Conservation (phyloP, 2,797 vertebrate species). For the Heteromormyrus szaboi region DNA sequence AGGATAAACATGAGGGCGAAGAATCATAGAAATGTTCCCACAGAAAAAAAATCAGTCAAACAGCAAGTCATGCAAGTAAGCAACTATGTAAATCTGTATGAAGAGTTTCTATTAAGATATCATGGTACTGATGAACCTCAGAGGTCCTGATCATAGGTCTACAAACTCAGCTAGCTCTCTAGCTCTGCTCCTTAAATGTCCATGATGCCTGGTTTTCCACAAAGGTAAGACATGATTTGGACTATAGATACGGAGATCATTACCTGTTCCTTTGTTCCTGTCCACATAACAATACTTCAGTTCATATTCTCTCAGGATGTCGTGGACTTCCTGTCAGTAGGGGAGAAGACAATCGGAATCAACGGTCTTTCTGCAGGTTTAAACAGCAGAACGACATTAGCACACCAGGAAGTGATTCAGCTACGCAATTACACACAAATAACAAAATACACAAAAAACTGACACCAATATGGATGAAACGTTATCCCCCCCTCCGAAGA, state of each 20-base stretch:
- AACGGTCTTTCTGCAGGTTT: neutral
- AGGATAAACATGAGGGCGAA: neutral
- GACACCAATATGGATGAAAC: neutral
- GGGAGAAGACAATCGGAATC: neutral
- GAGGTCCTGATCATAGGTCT: conserved; percentile 29
- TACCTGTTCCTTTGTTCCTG: conserved; percentile 97
- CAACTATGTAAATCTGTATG: neutral
- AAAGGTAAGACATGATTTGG: conserved; percentile 16
- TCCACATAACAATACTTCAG: conserved; percentile 98
- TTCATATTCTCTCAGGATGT: conserved; percentile 87
- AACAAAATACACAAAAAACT: neutral
- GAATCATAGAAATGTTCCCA: neutral
- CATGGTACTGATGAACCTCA: conserved; percentile 56
- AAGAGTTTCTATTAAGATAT: conserved; percentile 42
- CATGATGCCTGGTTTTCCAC: neutral
- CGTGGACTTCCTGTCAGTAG: conserved; percentile 81
- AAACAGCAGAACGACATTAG: neutral
- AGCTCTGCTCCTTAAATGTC: conserved; percentile 33
- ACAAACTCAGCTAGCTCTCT: conserved; percentile 52
- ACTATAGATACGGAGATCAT: conserved; percentile 35
- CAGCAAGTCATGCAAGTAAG: neutral
- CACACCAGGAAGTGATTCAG: neutral
- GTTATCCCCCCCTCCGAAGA: neutral
- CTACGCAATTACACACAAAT: neutral
- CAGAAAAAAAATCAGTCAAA: neutral